Base-by-base conservation (phyloP, 2,113 vertebrate genomes). In the Petrocephalus microphthalmus region DNA sequence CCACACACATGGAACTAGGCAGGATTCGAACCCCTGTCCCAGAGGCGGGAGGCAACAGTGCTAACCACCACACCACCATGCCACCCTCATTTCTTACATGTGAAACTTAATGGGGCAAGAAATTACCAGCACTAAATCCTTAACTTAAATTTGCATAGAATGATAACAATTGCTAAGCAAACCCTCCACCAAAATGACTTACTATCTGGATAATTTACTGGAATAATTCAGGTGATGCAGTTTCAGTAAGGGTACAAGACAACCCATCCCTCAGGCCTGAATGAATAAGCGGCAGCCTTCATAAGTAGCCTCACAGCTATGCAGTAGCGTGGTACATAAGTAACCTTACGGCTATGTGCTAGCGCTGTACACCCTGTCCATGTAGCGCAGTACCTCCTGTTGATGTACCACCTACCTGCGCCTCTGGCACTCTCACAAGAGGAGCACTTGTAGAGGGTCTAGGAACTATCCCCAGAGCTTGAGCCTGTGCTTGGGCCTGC, bases 401-500 rank as follows among this genome's bases (percentile, higher is more conserved):
- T 37, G 45, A 52, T 22, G 20, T 25, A 47, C 37, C n/a, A 88
- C 90, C 83, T 94, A 98, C 97, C 96, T 96, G 96, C 13, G 95
- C 71, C 20, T 93, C 87, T 92, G 94, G 91, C 87, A 95, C 92
- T 93, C 93, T 95, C 88, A 97, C 42, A 57, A 92, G 87, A 84
- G 87, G 42, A 0, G 92, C 89, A 74, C 91, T 83, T 85, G 93
- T 67, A 83, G 81, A 83, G 7, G 92, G 88, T 88, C 93, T 95
- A 85, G 93, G 22, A n/a, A 15, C 33, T 7, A 82, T 91, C 56
- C 93, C 78, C 83, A 94, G 94, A 67, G 90, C 95, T 82, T 97
- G 96, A 22, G 95, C 90, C 93, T 92, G 94, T 82, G 95, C 93
- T 93, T 98, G 91, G 88, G 96, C 96, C 94, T 98, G 98, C 91